Evolutionary conservation across 2,113 vertebrate genomes (phyloP).

Genomic region (Mixornis gularis): DNA sequence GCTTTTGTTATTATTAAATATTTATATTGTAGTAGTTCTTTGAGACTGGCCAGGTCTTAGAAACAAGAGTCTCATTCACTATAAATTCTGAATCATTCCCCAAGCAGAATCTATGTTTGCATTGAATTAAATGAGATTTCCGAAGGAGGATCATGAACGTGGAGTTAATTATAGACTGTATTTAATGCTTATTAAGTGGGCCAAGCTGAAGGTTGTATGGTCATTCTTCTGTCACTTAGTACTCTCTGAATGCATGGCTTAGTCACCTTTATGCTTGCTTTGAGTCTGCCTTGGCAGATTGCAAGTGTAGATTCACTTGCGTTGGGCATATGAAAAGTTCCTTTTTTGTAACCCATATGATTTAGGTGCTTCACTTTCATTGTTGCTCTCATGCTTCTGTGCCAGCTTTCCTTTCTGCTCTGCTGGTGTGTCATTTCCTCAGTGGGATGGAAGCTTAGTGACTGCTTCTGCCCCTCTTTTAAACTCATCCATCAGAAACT

Average conservation of each 20-base stretch:
- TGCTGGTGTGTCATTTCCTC: neutral
- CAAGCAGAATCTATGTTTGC: neutral
- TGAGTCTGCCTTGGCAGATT: neutral
- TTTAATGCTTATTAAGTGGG: neutral
- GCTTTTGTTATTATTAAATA: conserved; percentile 45
- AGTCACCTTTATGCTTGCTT: neutral
- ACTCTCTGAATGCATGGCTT: neutral
- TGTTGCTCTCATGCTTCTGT: neutral
- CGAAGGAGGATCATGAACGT: neutral
- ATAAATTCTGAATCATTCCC: neutral
- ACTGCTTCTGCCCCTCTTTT: neutral
- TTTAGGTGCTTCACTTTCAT: fast-evolving
- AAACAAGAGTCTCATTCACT: conserved; percentile 35
- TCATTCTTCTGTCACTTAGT: neutral
- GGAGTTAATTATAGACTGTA: neutral
- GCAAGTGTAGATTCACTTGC: neutral
- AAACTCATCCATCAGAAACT: neutral
- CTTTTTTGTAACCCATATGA: neutral
- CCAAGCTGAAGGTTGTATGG: neutral
- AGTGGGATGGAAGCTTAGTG: neutral
- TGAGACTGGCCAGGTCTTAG: conserved; percentile 19
- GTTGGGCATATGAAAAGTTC: neutral
- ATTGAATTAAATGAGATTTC: neutral
- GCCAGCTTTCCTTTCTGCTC: neutral
- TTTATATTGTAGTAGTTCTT: conserved; percentile 41